Percentiles rank a stretch among this genome's conserved stretches.
These are phyloP conservation scores for Drosophila sulfurigaster DNA, from an alignment of 1,140 invertebrate species.

Conservation along the genomic window DNA sequence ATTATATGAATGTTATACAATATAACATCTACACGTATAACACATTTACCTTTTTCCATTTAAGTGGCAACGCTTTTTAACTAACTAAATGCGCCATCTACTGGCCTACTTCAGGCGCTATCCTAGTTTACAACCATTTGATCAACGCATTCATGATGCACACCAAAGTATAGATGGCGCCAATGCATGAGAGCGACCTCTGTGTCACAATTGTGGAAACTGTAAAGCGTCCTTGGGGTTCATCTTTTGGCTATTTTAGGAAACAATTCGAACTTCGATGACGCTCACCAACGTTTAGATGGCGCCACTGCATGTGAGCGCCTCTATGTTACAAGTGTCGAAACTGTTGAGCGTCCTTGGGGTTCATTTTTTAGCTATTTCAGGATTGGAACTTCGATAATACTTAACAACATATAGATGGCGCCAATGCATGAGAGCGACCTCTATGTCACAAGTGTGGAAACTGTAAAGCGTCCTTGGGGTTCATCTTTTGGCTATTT, in stretches of 20 bases:
- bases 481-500: too few relatives aligned
- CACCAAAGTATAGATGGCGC: not conserved
- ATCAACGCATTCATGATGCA: not conserved
- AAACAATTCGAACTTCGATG: too few relatives aligned
- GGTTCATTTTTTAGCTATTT: not conserved
- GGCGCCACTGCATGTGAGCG: too few relatives aligned
- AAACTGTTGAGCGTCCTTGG: not conserved
- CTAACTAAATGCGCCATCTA: not conserved
- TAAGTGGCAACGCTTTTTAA: conserved; percentile 1
- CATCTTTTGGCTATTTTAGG: too few relatives aligned
- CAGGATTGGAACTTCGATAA: not conserved
- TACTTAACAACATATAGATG: not conserved
- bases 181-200: not conserved
- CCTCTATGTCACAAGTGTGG: not conserved
- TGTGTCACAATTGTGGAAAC: not conserved
- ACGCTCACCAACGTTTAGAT: too few relatives aligned
- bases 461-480: not conserved
- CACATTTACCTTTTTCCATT: not conserved
- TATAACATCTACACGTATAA: not conserved
- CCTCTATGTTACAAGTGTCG: too few relatives aligned
- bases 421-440: conserved; percentile 1
- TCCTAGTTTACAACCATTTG: not conserved
- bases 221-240: too few relatives aligned
- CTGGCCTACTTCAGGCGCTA: not conserved
- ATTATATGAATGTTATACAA: not conserved